Conservation (phyloP, 30 jellyfish, hydroid and myxozoan genomes). For the Aurelia aurita complex sp. Pacific region DNA sequence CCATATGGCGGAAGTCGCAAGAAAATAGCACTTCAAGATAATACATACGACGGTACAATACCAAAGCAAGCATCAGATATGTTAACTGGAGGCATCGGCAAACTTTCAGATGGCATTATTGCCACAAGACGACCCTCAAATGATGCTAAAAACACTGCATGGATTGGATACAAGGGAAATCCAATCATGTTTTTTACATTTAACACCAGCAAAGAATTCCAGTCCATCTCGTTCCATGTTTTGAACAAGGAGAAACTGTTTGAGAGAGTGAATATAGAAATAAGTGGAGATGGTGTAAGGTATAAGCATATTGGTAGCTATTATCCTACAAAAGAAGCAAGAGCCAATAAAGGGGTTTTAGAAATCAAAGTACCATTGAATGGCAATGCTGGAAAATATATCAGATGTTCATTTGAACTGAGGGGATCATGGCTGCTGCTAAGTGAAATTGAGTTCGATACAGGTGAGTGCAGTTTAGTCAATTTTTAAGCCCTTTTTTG, state of each 20-base stretch:
- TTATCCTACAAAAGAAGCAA: slow-evolving; percentile 32
- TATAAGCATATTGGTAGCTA: slow-evolving; percentile 32
- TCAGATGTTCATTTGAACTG: slow-evolving; percentile 55
- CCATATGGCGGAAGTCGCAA: slow-evolving; percentile 66
- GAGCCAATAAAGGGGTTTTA: slow-evolving; percentile 23
- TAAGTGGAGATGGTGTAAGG: slow-evolving; percentile 35
- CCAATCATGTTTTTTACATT: slow-evolving; percentile 52
- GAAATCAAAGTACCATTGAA: slow-evolving; percentile 34
- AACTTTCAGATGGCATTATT: slow-evolving; percentile 65
- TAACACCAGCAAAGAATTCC: slow-evolving; percentile 31
- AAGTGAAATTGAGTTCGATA: slow-evolving; percentile 81
- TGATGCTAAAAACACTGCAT: slow-evolving; percentile 6
- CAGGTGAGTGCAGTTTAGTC: slow-evolving; percentile 47
- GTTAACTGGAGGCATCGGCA: slow-evolving; percentile 73
- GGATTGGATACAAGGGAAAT: slow-evolving; percentile 63
- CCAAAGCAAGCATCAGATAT: slow-evolving; percentile 22
- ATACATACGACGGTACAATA: slow-evolving; percentile 51
- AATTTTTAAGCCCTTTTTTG: background rate
- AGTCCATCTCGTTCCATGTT: slow-evolving; percentile 43
- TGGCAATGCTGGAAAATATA: slow-evolving; percentile 46
- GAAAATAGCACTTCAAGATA: slow-evolving; percentile 47
- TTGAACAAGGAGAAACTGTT: slow-evolving; percentile 27
- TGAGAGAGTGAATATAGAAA: slow-evolving; percentile 28
- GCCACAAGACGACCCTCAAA: slow-evolving; percentile 35
- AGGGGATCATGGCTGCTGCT: slow-evolving; percentile 66